phyloP scores from a whole-genome alignment of 2,797 vertebrate genomes.

The Petrocephalus schoutedeni region DNA sequence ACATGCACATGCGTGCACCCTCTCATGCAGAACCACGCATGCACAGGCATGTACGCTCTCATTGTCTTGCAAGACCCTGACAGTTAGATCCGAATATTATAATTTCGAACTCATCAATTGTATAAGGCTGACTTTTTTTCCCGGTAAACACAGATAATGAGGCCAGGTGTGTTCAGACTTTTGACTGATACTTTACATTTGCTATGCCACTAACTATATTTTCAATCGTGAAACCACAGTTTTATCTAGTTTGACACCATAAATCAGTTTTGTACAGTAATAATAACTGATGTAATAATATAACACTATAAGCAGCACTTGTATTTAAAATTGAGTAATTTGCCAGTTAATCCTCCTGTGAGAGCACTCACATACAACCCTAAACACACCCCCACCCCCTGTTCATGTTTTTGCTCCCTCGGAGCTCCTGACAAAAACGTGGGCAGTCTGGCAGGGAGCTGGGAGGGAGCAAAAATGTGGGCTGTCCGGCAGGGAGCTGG shows the following conservation, averaged over 20 bases:
- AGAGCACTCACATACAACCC: not conserved
- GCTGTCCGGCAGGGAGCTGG: not conserved
- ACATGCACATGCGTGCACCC: no score
- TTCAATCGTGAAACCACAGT: not conserved
- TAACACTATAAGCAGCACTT: not conserved
- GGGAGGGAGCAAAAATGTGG: not conserved
- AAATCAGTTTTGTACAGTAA: not conserved
- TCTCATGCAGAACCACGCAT: no score
- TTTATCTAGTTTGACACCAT: not conserved
- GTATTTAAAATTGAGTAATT: not conserved
- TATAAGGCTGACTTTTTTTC: not conserved
- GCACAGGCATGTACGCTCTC: no score
- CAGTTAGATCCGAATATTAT: no score
- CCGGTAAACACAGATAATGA: not conserved
- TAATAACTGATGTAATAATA: not conserved
- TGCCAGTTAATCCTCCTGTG: not conserved
- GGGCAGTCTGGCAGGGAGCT: no score
- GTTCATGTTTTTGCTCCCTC: not conserved
- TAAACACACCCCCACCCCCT: no score
- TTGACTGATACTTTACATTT: not conserved
- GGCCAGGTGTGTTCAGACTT: not conserved
- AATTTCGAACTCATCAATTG: not conserved
- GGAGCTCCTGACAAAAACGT: not conserved
- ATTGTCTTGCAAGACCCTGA: no score
- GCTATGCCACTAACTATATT: not conserved